phyloP scores from a whole-genome alignment of 2,797 vertebrate species.

The Cichlasoma orientale region DNA sequence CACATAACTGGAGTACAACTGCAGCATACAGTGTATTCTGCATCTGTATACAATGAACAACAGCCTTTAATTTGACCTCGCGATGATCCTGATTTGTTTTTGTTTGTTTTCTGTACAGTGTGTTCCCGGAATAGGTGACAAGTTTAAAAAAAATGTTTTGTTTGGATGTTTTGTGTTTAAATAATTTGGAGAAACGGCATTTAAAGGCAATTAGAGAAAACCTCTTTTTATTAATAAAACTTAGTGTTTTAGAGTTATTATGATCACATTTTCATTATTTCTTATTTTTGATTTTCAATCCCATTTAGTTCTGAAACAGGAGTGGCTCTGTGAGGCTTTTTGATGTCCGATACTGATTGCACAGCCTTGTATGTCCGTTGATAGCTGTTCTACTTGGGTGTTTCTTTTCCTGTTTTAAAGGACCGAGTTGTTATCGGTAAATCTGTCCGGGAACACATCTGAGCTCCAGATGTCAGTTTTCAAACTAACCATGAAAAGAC shows the following conservation, averaged over 20 bases:
- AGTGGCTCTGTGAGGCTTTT: too few relatives aligned
- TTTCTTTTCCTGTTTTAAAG: neutral
- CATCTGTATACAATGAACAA: neutral
- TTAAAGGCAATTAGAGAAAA: neutral
- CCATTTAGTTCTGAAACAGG: neutral
- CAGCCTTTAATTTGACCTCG: neutral
- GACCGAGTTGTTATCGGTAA: neutral
- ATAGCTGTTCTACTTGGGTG: neutral
- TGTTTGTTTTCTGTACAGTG: neutral
- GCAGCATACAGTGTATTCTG: neutral
- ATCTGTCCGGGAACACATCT: neutral
- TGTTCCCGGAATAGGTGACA: neutral
- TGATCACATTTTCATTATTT: neutral
- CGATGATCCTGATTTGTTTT: neutral
- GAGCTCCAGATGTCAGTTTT: slow-evolving; percentile 1
- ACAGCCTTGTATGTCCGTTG: neutral
- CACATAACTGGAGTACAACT: neutral
- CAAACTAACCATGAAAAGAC: neutral
- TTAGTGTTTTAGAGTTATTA: neutral
- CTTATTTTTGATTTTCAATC: neutral
- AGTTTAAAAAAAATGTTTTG: neutral
- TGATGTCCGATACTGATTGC: neutral
- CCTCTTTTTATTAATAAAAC: neutral
- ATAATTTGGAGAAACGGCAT: neutral
- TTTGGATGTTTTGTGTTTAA: neutral